phyloP scores from a whole-genome alignment of 2,113 vertebrate species.

The Diadophis punctatus region DNA sequence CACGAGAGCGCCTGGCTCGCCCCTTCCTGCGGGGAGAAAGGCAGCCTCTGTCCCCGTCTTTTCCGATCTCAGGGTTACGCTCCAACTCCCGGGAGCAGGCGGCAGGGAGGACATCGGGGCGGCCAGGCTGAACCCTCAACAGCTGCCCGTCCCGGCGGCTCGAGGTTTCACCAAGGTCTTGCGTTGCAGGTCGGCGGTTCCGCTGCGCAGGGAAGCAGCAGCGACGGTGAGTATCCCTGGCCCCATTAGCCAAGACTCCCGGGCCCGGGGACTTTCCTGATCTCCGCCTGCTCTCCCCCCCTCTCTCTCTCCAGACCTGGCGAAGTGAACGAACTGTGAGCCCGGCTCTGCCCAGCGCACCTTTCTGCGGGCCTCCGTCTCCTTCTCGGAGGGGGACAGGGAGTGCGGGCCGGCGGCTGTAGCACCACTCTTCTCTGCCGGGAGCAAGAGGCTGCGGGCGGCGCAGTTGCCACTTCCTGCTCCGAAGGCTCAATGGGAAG shows the following conservation, averaged over 20 bases:
- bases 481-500: background rate
- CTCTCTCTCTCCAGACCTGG: background rate
- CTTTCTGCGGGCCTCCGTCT: background rate
- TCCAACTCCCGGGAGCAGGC: background rate
- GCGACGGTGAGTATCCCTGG: constrained; percentile 54
- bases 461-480: background rate
- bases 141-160: rapidly evolving
- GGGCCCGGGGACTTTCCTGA: background rate
- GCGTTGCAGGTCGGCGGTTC: constrained; percentile 72
- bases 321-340: constrained; percentile 39
- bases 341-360: background rate
- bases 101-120: background rate
- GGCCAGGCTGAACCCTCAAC: background rate
- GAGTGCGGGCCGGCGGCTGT: background rate
- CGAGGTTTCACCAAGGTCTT: constrained; percentile 14
- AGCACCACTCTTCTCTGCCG: background rate
- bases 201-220: constrained; percentile 72
- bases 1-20: background rate
- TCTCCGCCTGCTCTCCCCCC: rapidly evolving
- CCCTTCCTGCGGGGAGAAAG: background rate
- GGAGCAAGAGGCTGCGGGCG: background rate
- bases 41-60: background rate
- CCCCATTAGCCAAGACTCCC: background rate
- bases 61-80: background rate
- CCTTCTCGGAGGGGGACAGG: background rate